Conservation (phyloP, 2,797 vertebrate species). For the Myoxocephalus aenaeus region DNA sequence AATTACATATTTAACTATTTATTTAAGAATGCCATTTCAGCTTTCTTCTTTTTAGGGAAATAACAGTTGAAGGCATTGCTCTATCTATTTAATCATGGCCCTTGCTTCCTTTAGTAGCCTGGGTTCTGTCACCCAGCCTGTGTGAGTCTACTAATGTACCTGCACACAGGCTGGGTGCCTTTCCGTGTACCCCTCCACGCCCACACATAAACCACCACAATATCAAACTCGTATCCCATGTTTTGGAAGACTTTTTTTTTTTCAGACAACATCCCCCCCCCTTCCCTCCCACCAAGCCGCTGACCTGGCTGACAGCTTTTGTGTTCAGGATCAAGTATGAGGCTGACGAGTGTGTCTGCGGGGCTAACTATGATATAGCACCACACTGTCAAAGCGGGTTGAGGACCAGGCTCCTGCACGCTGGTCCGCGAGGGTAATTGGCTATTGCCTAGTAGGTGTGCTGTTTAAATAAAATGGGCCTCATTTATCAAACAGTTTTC, state of each 20-base stretch:
- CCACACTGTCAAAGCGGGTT: slow-evolving; percentile 70
- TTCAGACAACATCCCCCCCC: slow-evolving; percentile 51
- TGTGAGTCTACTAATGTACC: slow-evolving; percentile 40
- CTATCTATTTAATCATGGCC: slow-evolving; percentile 21
- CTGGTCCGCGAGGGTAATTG: slow-evolving; percentile 72
- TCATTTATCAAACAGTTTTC: slow-evolving; percentile 74
- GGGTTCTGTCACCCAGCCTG: slow-evolving; percentile 28
- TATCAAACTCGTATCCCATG: slow-evolving; percentile 50
- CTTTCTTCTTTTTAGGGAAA: slow-evolving; percentile 19
- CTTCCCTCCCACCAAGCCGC: slow-evolving; percentile 10
- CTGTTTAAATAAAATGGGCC: slow-evolving; percentile 74
- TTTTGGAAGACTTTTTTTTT: slow-evolving; percentile 50
- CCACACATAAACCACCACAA: slow-evolving; percentile 29
- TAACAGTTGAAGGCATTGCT: background rate
- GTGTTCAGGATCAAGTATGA: slow-evolving; percentile 76
- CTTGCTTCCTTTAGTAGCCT: slow-evolving; percentile 21
- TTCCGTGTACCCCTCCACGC: slow-evolving; percentile 10
- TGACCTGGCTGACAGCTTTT: slow-evolving; percentile 73
- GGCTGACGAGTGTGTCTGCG: slow-evolving; percentile 74
- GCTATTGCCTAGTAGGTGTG: slow-evolving; percentile 73
- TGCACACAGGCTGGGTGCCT: slow-evolving; percentile 26
- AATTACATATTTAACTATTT: slow-evolving; percentile 1
- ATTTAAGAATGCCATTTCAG: slow-evolving; percentile 24
- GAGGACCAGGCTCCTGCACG: slow-evolving; percentile 59
- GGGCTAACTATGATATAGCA: slow-evolving; percentile 78